Percentiles rank a stretch among this genome's conserved stretches.
Evolutionary conservation across 2,797 vertebrate genomes (phyloP).

Genomic region (Rhincodon typus): DNA sequence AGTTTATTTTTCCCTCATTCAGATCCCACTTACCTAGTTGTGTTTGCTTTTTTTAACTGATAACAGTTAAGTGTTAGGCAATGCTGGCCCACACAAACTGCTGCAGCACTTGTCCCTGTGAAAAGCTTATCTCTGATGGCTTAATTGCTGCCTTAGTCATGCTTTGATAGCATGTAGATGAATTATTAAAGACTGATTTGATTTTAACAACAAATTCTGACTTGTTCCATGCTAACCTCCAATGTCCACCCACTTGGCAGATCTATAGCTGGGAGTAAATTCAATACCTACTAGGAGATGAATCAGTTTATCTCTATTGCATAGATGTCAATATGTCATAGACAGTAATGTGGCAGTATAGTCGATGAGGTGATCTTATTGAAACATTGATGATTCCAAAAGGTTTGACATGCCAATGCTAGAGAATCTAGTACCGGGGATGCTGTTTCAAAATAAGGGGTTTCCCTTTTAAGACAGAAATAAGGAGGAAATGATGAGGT

Average conservation of each 20-base stretch:
- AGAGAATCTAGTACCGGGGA: too few species aligned
- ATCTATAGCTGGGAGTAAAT: not conserved
- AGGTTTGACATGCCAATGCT: too few species aligned
- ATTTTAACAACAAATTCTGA: slow-evolving; percentile 19
- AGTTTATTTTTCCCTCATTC: slow-evolving; percentile 49
- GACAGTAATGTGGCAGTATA: not conserved
- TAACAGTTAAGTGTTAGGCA: slow-evolving; percentile 47
- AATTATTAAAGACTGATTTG: slow-evolving; percentile 28
- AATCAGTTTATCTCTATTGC: not conserved
- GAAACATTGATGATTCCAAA: too few species aligned
- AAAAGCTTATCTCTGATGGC: slow-evolving; percentile 28
- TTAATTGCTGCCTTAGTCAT: slow-evolving; percentile 23
- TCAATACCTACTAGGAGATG: not conserved
- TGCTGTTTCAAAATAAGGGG: too few species aligned
- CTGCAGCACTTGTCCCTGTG: not conserved
- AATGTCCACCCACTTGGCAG: not conserved
- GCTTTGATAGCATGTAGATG: slow-evolving; percentile 26
- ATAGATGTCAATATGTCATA: too few species aligned
- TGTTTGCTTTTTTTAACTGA: slow-evolving; percentile 50
- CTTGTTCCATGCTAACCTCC: not conserved
- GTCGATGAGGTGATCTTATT: not conserved
- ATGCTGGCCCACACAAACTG: slow-evolving; percentile 36
- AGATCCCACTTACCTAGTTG: slow-evolving; percentile 43
- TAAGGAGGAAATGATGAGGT: too few species aligned
- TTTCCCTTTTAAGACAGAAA: too few species aligned